These are phyloP conservation scores for Strigamia crassipes DNA, from an alignment of 2,888 invertebrate genomes.

Conservation along the genomic window DNA sequence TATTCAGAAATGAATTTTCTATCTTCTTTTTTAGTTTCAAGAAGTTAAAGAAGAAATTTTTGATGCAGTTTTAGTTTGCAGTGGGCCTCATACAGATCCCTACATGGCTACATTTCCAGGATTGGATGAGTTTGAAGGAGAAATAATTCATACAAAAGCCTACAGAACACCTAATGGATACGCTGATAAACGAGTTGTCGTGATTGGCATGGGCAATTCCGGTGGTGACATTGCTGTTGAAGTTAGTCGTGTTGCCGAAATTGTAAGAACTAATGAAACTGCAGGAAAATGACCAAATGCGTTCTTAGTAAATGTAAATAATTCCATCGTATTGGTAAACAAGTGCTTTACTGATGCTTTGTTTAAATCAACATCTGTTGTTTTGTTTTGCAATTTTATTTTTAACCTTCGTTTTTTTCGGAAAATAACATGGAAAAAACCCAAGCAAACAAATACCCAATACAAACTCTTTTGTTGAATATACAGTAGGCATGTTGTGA, in stretches of 20 bases:
- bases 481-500: no score
- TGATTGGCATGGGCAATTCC: slow-evolving; percentile 62
- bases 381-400: no score
- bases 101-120: slow-evolving; percentile 59
- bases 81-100: slow-evolving; percentile 62
- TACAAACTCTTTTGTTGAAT: no score
- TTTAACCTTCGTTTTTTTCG: no score
- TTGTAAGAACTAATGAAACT: slow-evolving; percentile 19
- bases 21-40: not conserved
- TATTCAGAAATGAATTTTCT: not conserved
- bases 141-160: slow-evolving; percentile 55
- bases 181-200: slow-evolving; percentile 58
- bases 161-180: slow-evolving; percentile 56
- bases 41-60: slow-evolving; percentile 46
- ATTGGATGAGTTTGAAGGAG: slow-evolving; percentile 54
- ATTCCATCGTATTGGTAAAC: no score
- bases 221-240: slow-evolving; percentile 62
- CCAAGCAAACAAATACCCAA: no score
- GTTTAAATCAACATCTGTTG: no score
- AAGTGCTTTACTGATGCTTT: no score
- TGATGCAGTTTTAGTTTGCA: slow-evolving; percentile 62
- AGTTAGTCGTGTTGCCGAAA: slow-evolving; percentile 53
- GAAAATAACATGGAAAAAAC: no score
- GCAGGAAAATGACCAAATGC: no score
- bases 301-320: no score